Conservation (phyloP, 2,113 vertebrate genomes). For the Lates calcarifer region DNA sequence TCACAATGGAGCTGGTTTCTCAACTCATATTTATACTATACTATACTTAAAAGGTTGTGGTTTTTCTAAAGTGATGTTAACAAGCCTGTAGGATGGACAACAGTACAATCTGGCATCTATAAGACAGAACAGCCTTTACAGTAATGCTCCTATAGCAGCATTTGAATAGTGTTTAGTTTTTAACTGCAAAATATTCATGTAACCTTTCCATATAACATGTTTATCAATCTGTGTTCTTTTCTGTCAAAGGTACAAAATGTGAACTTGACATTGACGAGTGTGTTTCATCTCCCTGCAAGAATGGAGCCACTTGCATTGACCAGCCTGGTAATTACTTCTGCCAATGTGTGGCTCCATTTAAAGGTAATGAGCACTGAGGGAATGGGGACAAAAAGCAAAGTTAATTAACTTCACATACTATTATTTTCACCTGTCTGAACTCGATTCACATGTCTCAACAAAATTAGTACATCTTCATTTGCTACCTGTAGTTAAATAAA, state of each 20-base stretch:
- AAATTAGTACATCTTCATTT: constrained; percentile 82
- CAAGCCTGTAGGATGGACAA: constrained; percentile 14
- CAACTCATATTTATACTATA: background rate
- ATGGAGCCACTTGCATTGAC: constrained; percentile 88
- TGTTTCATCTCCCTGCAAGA: constrained; percentile 87
- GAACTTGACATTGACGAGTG: constrained; percentile 86
- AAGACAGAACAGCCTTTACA: constrained; percentile 16
- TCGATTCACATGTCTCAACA: constrained; percentile 77
- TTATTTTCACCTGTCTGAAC: constrained; percentile 88
- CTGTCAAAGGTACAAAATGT: constrained; percentile 81
- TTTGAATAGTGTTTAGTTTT: constrained; percentile 37
- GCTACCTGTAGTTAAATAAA: constrained; percentile 50
- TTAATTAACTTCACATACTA: constrained; percentile 90
- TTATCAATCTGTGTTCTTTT: constrained; percentile 51
- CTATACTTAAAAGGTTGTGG: background rate
- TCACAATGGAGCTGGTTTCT: constrained; percentile 10
- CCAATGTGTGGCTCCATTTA: constrained; percentile 90
- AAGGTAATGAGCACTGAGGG: constrained; percentile 90
- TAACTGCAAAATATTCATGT: constrained; percentile 43
- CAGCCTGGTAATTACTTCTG: constrained; percentile 91
- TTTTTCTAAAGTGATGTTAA: constrained; percentile 9
- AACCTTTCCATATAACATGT: constrained; percentile 34
- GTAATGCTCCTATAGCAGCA: background rate
- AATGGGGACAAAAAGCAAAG: constrained; percentile 85
- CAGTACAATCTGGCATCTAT: constrained; percentile 48